A percentile compares a stretch with the other conserved stretches of the same genome.
phyloP scores from a whole-genome alignment of 2,113 vertebrate species.

The Deroptyus accipitrinus region DNA sequence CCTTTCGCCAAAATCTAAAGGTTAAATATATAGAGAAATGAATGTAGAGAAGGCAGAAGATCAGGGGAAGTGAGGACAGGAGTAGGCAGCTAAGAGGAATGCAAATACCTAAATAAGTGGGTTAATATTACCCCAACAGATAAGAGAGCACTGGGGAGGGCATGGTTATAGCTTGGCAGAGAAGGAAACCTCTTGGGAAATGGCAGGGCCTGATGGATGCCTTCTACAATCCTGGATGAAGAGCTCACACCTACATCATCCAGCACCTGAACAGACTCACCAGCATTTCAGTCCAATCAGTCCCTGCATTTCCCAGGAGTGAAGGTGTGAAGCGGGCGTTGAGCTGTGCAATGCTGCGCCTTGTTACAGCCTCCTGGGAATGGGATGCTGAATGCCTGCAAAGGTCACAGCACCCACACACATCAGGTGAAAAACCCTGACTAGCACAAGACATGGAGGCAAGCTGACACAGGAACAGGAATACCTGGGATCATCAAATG shows the following conservation, averaged over 20 bases:
- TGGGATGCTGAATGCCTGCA: rapidly evolving
- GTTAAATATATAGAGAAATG: conserved; percentile 62
- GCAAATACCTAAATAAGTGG: neutral
- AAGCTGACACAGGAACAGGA: neutral
- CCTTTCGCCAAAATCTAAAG: conserved; percentile 52
- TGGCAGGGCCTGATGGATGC: neutral
- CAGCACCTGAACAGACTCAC: neutral
- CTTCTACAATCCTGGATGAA: neutral
- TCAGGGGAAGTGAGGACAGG: neutral
- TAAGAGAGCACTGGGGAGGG: neutral
- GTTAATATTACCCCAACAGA: neutral
- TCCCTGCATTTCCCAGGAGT: neutral
- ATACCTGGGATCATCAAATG: neutral
- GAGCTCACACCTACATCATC: neutral
- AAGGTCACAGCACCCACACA: neutral
- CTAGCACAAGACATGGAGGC: neutral
- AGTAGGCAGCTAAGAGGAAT: neutral
- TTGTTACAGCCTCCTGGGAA: neutral
- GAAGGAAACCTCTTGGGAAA: neutral
- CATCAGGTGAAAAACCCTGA: rapidly evolving
- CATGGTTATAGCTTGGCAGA: neutral
- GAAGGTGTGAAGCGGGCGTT: rapidly evolving
- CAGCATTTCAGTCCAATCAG: neutral
- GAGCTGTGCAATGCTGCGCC: neutral
- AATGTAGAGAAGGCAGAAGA: conserved; percentile 21